phyloP scores from a whole-genome alignment of 2,888 invertebrate genomes.

The Artemia sinica region DNA sequence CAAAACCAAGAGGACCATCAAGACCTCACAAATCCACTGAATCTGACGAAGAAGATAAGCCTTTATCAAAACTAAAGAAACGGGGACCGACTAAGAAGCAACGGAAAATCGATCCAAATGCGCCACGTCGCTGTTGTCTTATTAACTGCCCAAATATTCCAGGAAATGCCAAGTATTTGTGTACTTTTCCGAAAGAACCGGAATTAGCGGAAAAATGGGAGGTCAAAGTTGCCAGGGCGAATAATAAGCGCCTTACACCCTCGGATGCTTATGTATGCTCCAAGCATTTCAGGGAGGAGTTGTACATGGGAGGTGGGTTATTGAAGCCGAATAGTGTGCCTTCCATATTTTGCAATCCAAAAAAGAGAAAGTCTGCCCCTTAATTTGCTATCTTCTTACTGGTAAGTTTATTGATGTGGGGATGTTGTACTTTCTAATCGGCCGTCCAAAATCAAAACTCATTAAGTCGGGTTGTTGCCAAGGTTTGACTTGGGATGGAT shows the following conservation, averaged over 20 bases:
- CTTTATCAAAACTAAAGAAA: too few relatives aligned
- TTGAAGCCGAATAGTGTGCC: slow-evolving; percentile 2
- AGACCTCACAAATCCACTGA: too few relatives aligned
- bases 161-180: not conserved
- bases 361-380: not conserved
- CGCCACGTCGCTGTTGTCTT: not conserved
- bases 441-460: too few relatives aligned
- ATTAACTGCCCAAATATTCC: not conserved
- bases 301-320: slow-evolving; percentile 3
- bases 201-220: slow-evolving; percentile 7
- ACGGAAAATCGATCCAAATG: not conserved
- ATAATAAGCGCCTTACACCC: slow-evolving; percentile 8
- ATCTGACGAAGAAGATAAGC: too few relatives aligned
- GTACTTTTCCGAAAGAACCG: slow-evolving; percentile 3
- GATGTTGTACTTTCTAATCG: too few relatives aligned
- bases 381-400: too few relatives aligned
- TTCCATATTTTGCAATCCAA: not conserved
- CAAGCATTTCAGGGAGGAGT: not conserved
- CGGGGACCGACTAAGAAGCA: too few relatives aligned
- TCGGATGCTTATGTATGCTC: not conserved
- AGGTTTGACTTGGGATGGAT: too few relatives aligned
- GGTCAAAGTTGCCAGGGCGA: not conserved
- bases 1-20: too few relatives aligned
- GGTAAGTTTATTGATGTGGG: too few relatives aligned
- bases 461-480: too few relatives aligned